Base-by-base conservation (phyloP, 2,113 vertebrate species). In the Eira barbara region DNA sequence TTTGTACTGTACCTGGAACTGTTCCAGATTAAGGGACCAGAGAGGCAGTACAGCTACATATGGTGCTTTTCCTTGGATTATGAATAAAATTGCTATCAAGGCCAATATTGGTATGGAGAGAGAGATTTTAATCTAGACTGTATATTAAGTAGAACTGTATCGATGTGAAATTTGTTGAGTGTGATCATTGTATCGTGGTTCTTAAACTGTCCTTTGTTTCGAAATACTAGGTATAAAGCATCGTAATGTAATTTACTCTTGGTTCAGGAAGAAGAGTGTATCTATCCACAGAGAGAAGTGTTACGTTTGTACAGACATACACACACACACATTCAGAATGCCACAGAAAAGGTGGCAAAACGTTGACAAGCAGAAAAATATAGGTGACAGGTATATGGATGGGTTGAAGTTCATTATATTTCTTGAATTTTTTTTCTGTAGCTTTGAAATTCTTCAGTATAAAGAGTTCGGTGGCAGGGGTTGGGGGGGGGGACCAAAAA, bases 361-460 rank as follows among this genome's bases (percentile, higher is more conserved):
- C 8, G 17, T 7, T 65, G 39, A 81, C 69, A 65, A 65, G 34
- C 63, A 29, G 23, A 61, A 82, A 82, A 93, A 52, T 7, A 7
- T 10, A 73, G 47, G 45, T 39, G 29, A 31, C 0, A 91, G 42
- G 17, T 59, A 29, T 7, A 27, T 5, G 34, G 17, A 21, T 8
- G 31, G 7, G 17, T 65, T 67, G 63, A 67, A 67, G 4, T 93
- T 69, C 7, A 52, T 15, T 80, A 2, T 18, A 74, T 47, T 34
- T 96, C 7, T 80, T 78, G 20, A 9, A 31, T 80, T 49, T 86
- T 73, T 52, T 86, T 73, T 4, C 71, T 57, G n/a, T 63, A 93
- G 73, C 65, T 92, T 14, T 95, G 55, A 91, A 59, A 61, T 21
- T 95, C 88, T 86, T 89, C n/a, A 93, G 79, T 52, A 81, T n/a